These are phyloP conservation scores for Automeris io DNA, from an alignment of 2,888 invertebrate genomes.

Conservation along the genomic window DNA sequence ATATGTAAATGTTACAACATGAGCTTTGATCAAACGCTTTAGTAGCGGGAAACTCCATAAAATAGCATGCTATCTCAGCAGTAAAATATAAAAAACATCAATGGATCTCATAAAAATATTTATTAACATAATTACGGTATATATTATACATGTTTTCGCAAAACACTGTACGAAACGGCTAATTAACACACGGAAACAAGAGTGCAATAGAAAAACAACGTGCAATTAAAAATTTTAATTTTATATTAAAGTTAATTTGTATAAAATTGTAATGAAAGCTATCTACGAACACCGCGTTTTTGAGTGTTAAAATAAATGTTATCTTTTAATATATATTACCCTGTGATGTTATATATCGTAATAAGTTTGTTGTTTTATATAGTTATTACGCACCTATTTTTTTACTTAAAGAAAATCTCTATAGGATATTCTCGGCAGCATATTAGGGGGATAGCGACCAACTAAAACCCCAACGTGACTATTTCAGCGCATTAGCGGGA, in stretches of 20 bases:
- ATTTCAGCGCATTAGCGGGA: too few relatives aligned
- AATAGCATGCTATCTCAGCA: background rate
- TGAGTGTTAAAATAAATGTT: too few relatives aligned
- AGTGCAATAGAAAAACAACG: constrained; percentile 1
- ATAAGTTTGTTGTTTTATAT: too few relatives aligned
- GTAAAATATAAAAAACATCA: background rate
- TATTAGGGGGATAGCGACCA: too few relatives aligned
- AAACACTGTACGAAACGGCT: constrained; percentile 4
- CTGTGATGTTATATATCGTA: too few relatives aligned
- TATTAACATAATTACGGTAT: constrained; percentile 1
- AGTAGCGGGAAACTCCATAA: background rate
- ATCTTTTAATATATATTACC: too few relatives aligned
- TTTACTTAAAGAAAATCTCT: too few relatives aligned
- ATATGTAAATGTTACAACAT: background rate
- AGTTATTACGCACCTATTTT: too few relatives aligned
- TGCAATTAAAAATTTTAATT: constrained; percentile 5
- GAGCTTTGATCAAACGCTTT: background rate
- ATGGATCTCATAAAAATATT: background rate
- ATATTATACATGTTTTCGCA: constrained; percentile 4
- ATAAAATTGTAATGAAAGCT: background rate
- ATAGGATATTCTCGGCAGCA: too few relatives aligned
- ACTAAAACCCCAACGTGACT: too few relatives aligned
- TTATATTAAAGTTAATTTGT: background rate
- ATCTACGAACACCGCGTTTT: background rate
- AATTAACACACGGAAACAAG: constrained; percentile 10